phyloP scores from a whole-genome alignment of 2,888 invertebrate genomes.

The Axea sp. region DNA sequence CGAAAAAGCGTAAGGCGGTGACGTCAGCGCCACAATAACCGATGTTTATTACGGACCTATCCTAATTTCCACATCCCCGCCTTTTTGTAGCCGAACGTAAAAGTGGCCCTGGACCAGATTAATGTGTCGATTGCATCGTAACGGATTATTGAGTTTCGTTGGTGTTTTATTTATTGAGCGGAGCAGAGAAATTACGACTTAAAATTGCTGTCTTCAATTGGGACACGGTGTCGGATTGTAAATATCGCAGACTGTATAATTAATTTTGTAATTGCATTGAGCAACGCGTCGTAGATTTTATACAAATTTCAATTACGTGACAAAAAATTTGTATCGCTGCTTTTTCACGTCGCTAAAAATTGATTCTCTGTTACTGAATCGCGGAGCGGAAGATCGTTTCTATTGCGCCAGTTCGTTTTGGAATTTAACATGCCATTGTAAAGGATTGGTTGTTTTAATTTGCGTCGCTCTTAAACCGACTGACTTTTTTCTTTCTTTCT shows the following conservation, averaged over 20 bases:
- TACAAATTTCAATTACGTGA: background rate
- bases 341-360: too few species aligned
- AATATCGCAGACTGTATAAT: conserved; percentile 10
- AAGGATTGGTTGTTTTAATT: too few species aligned
- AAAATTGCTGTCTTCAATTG: background rate
- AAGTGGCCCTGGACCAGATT: conserved; percentile 35
- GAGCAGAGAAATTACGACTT: background rate
- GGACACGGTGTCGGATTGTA: background rate
- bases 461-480: too few species aligned
- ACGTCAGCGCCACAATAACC: conserved; percentile 23
- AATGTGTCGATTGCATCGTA: conserved; percentile 1
- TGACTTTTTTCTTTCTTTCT: too few species aligned
- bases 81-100: conserved; percentile 20
- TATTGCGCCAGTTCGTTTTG: too few species aligned
- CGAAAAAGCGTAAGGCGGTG: conserved; percentile 12
- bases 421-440: too few species aligned
- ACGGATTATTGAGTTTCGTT: conserved; percentile 7
- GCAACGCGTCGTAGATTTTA: background rate
- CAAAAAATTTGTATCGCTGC: background rate
- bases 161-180: conserved; percentile 3
- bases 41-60: conserved; percentile 49
- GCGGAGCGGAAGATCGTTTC: too few species aligned
- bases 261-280: conserved; percentile 4
- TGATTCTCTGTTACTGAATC: too few species aligned
- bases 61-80: conserved; percentile 38